Evolutionary conservation across 2,797 vertebrate species (phyloP).

Genomic region (Anisognathus igniventris): DNA sequence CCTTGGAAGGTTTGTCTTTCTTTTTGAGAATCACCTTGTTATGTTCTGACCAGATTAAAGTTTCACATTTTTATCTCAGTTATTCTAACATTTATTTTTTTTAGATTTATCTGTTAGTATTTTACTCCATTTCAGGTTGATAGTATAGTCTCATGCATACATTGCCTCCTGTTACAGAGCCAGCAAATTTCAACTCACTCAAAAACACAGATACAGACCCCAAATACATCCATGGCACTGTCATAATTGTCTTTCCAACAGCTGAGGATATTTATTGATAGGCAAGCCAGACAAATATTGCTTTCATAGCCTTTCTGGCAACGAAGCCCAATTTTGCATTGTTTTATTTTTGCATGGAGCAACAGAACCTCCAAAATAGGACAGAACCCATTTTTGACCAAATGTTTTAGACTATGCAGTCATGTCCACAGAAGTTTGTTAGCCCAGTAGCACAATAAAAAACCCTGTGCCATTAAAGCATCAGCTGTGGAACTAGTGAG

Average conservation of each 20-base stretch:
- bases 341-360: neutral
- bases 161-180: neutral
- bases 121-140: neutral
- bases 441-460: neutral
- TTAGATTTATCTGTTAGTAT: neutral
- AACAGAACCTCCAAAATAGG: neutral
- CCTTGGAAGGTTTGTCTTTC: neutral
- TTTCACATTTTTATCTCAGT: neutral
- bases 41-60: neutral
- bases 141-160: neutral
- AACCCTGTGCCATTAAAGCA: neutral
- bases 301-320: neutral
- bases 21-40: neutral
- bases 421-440: neutral
- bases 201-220: neutral
- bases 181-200: neutral
- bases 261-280: neutral
- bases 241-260: neutral
- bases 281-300: neutral
- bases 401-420: neutral
- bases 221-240: neutral
- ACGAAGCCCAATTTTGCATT: neutral
- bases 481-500: neutral
- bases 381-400: neutral
- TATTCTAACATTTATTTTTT: neutral